phyloP scores from a whole-genome alignment of 2,888 invertebrate genomes.

The Ectropis crepuscularia region DNA sequence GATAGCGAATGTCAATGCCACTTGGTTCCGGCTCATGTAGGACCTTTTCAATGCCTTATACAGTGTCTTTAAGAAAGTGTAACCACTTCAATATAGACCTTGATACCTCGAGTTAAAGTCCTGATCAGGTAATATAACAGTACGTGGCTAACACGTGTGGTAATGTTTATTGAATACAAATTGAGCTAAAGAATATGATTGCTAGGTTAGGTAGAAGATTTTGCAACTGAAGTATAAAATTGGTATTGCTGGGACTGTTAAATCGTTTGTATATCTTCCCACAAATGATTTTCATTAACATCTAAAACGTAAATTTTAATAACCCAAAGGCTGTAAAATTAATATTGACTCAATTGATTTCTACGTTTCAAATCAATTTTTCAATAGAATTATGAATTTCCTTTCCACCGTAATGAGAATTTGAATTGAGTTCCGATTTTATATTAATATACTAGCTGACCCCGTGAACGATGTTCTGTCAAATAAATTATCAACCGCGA shows the following conservation, averaged over 20 bases:
- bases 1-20: constrained; percentile 35
- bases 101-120: constrained; percentile 3
- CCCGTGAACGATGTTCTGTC: too few relatives aligned
- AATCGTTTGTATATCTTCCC: constrained; percentile 1
- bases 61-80: constrained; percentile 14
- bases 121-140: background rate
- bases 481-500: too few relatives aligned
- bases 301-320: background rate
- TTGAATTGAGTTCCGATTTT: too few relatives aligned
- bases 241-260: constrained; percentile 3
- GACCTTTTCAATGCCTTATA: constrained; percentile 34
- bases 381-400: too few relatives aligned
- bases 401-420: too few relatives aligned
- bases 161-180: constrained; percentile 33
- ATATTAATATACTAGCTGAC: too few relatives aligned
- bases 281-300: constrained; percentile 3
- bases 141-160: constrained; percentile 16
- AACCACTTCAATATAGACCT: constrained; percentile 8
- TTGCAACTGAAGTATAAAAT: constrained; percentile 13
- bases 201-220: constrained; percentile 15
- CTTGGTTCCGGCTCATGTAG: constrained; percentile 34
- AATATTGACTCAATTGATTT: too few relatives aligned
- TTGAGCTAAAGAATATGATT: constrained; percentile 14
- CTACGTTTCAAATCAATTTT: too few relatives aligned
- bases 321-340: background rate